Evolutionary conservation across 2,113 vertebrate species (phyloP).

Genomic region (Tyrannus savana): DNA sequence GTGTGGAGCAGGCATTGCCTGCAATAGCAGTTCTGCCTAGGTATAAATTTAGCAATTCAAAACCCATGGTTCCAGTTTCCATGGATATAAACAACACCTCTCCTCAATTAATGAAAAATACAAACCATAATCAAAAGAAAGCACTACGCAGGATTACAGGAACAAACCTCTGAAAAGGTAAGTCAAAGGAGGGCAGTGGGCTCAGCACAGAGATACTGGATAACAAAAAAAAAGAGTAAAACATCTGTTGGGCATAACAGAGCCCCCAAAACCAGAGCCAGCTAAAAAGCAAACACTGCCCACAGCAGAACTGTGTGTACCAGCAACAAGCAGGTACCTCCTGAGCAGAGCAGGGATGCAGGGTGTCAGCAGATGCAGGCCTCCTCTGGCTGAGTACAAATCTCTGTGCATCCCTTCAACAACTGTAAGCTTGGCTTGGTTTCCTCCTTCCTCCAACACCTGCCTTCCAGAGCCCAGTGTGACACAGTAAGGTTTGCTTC

Average conservation of each 20-base stretch:
- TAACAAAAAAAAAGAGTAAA: neutral
- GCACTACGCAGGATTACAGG: neutral
- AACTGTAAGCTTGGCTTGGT: neutral
- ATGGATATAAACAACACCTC: neutral
- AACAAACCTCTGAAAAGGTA: neutral
- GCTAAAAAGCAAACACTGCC: neutral
- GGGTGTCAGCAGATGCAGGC: rapidly evolving
- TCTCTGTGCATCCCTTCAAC: neutral
- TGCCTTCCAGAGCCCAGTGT: neutral
- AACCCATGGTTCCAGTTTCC: neutral
- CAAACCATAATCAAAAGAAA: neutral
- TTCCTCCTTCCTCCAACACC: neutral
- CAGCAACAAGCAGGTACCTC: neutral
- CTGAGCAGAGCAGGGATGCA: neutral
- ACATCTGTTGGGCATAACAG: neutral
- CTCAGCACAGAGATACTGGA: rapidly evolving
- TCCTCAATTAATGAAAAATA: neutral
- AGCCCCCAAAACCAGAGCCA: neutral
- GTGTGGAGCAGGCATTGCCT: neutral
- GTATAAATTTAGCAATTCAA: neutral
- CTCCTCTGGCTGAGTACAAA: neutral
- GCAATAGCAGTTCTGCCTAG: neutral
- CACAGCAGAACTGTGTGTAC: neutral
- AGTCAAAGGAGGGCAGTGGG: neutral
- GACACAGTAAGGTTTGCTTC: rapidly evolving